Conservation (phyloP, 2,797 vertebrate species). For the Helostoma temminkii region DNA sequence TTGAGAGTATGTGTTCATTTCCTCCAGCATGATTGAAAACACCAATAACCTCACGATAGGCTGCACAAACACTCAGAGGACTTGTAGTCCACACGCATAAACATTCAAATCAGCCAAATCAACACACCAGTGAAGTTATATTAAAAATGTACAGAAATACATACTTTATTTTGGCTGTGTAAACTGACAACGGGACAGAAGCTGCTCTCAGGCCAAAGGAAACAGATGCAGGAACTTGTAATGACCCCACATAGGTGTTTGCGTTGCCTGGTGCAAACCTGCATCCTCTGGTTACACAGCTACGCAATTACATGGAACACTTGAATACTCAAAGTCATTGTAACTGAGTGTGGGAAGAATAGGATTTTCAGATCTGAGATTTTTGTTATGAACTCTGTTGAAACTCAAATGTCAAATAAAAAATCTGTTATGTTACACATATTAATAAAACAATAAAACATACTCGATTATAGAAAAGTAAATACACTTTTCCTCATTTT, state of each 20-base stretch:
- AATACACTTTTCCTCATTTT: not conserved
- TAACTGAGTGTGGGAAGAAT: not conserved
- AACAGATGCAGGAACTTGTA: conserved; percentile 31
- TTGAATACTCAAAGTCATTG: conserved; percentile 24
- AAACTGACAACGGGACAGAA: conserved; percentile 28
- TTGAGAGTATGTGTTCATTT: too few species aligned
- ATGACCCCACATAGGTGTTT: conserved; percentile 36
- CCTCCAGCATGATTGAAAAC: too few species aligned
- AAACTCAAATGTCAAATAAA: too few species aligned
- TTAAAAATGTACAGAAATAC: conserved; percentile 13
- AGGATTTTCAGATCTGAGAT: too few species aligned
- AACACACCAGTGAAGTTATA: conserved; percentile 10
- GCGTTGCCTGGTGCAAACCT: conserved; percentile 6
- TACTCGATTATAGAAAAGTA: too few species aligned
- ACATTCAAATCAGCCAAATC: conserved; percentile 3
- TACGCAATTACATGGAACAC: conserved; percentile 53
- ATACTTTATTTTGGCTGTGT: conserved; percentile 29
- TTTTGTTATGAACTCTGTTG: not conserved
- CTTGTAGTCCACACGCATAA: not conserved
- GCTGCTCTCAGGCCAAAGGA: conserved; percentile 25
- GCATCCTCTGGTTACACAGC: conserved; percentile 42
- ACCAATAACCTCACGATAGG: too few species aligned
- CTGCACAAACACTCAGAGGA: too few species aligned
- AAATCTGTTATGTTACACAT: too few species aligned
- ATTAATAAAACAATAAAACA: not conserved